These are phyloP conservation scores for Sakesphorus luctuosus DNA, from an alignment of 2,113 vertebrate genomes.

Conservation along the genomic window DNA sequence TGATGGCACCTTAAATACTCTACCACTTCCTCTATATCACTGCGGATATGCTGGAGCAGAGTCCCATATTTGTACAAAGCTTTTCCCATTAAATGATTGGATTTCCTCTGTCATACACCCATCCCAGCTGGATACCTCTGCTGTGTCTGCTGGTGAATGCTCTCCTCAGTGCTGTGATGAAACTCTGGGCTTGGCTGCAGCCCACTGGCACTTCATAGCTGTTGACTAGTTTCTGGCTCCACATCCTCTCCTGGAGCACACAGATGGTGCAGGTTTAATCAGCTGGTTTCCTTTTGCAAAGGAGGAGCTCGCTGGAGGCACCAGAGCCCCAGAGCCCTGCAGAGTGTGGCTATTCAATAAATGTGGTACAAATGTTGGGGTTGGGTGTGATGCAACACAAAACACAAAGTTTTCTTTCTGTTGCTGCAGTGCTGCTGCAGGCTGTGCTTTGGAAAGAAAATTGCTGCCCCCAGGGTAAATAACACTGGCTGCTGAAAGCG, in stretches of 20 bases:
- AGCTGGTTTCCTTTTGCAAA: not conserved
- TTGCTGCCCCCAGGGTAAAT: rapidly evolving
- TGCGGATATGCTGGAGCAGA: not conserved
- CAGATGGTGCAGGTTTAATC: not conserved
- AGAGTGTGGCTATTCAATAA: not conserved
- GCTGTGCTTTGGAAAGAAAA: not conserved
- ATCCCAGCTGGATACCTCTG: not conserved
- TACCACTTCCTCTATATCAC: not conserved
- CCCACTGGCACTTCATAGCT: not conserved
- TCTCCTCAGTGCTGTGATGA: not conserved
- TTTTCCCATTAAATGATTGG: not conserved
- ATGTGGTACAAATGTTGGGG: not conserved
- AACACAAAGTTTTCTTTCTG: not conserved
- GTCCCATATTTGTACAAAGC: not conserved
- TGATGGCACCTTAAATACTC: not conserved
- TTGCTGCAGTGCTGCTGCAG: not conserved
- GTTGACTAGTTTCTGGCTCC: not conserved
- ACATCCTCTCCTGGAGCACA: not conserved
- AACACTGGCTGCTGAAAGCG: not conserved
- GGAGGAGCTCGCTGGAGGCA: not conserved
- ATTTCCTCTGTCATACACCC: not conserved
- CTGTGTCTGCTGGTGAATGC: not conserved
- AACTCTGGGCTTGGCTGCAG: not conserved
- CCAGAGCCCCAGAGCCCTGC: not conserved
- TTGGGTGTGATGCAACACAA: not conserved